phyloP scores from a whole-genome alignment of 2,113 vertebrate genomes.

The Vulpes vulpes region DNA sequence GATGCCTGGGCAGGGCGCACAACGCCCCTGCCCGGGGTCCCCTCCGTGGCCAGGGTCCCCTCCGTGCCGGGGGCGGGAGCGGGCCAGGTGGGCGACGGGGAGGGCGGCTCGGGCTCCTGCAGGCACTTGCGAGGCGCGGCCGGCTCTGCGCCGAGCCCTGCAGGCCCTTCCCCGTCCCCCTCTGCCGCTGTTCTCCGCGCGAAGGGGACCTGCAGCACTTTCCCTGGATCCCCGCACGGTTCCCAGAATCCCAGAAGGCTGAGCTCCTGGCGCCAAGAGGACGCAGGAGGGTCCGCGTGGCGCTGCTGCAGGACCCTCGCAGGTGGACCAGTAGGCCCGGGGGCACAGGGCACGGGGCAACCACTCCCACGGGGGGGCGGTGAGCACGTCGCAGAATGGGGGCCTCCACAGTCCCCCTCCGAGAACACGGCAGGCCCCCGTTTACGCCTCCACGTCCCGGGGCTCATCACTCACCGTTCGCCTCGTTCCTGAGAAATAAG shows the following conservation, averaged over 20 bases:
- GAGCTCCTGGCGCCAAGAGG: background rate
- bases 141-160: background rate
- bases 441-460: too few species aligned
- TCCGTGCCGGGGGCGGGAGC: background rate
- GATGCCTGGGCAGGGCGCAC: background rate
- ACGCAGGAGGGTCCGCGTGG: too few species aligned
- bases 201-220: background rate
- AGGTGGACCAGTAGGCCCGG: background rate
- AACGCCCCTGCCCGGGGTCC: background rate
- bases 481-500: too few species aligned
- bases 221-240: background rate
- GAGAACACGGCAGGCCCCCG: too few species aligned
- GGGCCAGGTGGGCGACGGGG: background rate
- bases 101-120: background rate
- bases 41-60: background rate
- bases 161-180: too few species aligned
- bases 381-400: too few species aligned
- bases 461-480: too few species aligned
- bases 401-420: too few species aligned
- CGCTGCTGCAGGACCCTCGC: fast-evolving
- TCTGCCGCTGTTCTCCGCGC: background rate
- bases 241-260: background rate
- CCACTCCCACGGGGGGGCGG: too few species aligned
- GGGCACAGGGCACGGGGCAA: too few species aligned
- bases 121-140: background rate